Base-by-base conservation (phyloP, 2,888 invertebrate species). In the Melieria picta region DNA sequence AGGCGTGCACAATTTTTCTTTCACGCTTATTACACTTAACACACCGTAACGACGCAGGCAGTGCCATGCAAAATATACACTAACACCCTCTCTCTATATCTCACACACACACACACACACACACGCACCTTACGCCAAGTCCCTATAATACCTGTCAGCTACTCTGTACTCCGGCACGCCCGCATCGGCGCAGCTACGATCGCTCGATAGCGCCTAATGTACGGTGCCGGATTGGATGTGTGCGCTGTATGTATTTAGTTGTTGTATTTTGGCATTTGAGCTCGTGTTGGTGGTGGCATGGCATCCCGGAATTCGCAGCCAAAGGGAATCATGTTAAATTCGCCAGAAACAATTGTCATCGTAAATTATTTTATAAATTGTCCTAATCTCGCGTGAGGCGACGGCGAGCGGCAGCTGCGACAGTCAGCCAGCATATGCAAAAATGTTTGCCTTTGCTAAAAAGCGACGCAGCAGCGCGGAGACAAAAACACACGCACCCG, bases 321-420 rank as follows among this genome's bases (percentile, higher is more conserved):
- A 30, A 30, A 63, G 52, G 48, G 63, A 61, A 66, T 47, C 56
- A 63, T 48, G 68, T 69, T 72, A 58, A 69, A 72, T 69, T 68
- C 55, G 42, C 65, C 56, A 68, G 65, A 72, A 72, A 64, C 72
- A 72, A 69, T 72, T 64, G 72, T 68, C 72, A 61, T 72, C 72
- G 72, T 72, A 72, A 72, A 72, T 72, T 72, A 72, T 64, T 72
- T 72, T 68, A 57, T 65, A 72, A 72, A 72, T 72, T 68, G 50
- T 64, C 65, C 68, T 72, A 72, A 72, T 72, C 72, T 72, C 48
- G n/a, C 48, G 58, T 52, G 60, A 55, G 10, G 11, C 16, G 9
- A n/a, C 43, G 43, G 43, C 55, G 10, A 45, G 52, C 52, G 42
- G 13, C 42, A 55, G 3, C 10, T 13, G 58, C 47, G 30, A 30